phyloP scores from a whole-genome alignment of 1,140 invertebrate species.

The Stegodyphus dumicola region DNA sequence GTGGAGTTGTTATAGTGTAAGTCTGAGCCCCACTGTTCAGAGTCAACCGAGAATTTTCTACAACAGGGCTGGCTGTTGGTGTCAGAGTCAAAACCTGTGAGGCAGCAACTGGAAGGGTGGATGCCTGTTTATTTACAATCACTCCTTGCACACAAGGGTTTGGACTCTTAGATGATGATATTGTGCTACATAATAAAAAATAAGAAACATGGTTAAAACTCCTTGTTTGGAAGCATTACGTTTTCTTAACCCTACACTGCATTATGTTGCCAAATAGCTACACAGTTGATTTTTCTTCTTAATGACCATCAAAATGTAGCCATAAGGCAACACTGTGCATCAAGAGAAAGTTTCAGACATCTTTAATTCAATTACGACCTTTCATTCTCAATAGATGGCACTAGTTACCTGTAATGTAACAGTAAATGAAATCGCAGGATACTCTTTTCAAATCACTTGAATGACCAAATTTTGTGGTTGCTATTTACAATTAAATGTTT shows the following conservation, averaged over 20 bases:
- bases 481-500: too few relatives aligned
- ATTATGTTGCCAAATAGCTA: too few relatives aligned
- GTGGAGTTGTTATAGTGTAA: constrained; percentile 29
- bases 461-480: too few relatives aligned
- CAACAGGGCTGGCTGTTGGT: constrained; percentile 31
- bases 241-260: neutral
- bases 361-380: too few relatives aligned
- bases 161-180: constrained; percentile 15
- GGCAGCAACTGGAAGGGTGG: neutral
- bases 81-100: constrained; percentile 48
- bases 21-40: constrained; percentile 31
- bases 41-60: constrained; percentile 38
- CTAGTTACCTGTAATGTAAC: too few relatives aligned
- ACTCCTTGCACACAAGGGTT: constrained; percentile 53
- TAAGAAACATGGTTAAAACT: neutral
- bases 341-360: too few relatives aligned
- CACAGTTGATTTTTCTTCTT: too few relatives aligned
- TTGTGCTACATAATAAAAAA: constrained; percentile 7
- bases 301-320: too few relatives aligned
- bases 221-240: neutral
- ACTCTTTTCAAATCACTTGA: too few relatives aligned
- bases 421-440: too few relatives aligned
- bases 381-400: too few relatives aligned
- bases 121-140: constrained; percentile 45
- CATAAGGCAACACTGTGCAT: too few relatives aligned